Conservation (phyloP, 2,113 vertebrate genomes). For the Aegotheles bennettii region DNA sequence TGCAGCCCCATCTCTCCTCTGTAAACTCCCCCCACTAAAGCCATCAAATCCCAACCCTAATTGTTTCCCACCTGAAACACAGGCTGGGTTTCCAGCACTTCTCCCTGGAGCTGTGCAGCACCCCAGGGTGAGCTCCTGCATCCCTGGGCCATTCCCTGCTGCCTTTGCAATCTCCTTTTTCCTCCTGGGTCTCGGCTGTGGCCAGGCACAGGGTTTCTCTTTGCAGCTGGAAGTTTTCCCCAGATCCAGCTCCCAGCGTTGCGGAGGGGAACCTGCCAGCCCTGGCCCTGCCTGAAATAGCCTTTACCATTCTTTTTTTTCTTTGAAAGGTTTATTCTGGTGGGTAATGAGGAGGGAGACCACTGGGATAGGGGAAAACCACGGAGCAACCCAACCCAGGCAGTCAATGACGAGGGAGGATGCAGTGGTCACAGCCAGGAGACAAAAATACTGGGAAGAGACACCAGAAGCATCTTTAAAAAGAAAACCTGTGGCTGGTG, state of each 20-base stretch:
- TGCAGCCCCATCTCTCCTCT: accelerated
- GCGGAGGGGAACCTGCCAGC: accelerated
- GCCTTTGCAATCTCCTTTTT: background rate
- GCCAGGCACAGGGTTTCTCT: background rate
- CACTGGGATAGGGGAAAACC: background rate
- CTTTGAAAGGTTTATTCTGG: background rate
- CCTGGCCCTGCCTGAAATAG: background rate
- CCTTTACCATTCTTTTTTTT: background rate
- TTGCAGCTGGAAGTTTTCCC: background rate
- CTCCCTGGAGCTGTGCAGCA: accelerated
- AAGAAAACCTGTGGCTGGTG: background rate
- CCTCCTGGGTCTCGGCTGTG: accelerated
- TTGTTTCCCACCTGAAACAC: accelerated
- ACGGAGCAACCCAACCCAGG: background rate
- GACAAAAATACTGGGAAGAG: background rate
- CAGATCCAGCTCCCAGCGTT: background rate
- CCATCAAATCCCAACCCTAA: background rate
- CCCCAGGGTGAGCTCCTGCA: accelerated
- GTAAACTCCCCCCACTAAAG: background rate
- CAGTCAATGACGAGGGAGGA: background rate
- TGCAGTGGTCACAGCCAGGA: background rate
- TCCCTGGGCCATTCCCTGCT: accelerated
- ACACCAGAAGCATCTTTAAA: background rate
- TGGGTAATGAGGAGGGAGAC: background rate
- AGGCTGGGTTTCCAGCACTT: background rate